Evolutionary conservation across 2,113 vertebrate species (phyloP).

Genomic region (Holacanthus passer): DNA sequence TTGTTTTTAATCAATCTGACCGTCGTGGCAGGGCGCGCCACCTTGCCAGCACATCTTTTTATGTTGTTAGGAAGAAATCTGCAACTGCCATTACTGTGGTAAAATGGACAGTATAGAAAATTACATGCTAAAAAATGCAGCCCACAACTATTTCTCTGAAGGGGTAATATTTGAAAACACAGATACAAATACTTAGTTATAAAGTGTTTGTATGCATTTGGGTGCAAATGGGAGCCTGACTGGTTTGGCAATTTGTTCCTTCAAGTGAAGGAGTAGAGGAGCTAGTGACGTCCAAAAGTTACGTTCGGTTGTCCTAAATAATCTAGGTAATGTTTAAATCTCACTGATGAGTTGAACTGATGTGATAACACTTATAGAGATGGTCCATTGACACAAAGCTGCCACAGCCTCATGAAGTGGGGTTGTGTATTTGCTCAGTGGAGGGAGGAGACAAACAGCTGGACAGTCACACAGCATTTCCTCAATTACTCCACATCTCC

Average conservation of each 20-base stretch:
- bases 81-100: not conserved
- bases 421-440: not conserved
- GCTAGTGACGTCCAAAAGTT: not conserved
- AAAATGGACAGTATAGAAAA: too few species aligned
- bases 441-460: constrained; percentile 52
- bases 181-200: not conserved
- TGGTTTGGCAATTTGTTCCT: not conserved
- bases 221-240: not conserved
- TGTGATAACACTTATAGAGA: not conserved
- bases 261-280: too few species aligned
- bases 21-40: not conserved
- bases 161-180: not conserved
- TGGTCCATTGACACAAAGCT: not conserved
- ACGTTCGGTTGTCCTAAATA: not conserved
- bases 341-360: not conserved
- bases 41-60: not conserved
- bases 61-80: not conserved
- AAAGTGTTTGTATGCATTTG: not conserved
- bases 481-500: not conserved
- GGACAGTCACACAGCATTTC: not conserved
- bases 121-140: too few species aligned
- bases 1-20: not conserved
- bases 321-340: not conserved
- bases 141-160: too few species aligned
- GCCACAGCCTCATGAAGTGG: not conserved